Percentiles rank a stretch among this genome's conserved stretches.
phyloP scores from a whole-genome alignment of 2,888 invertebrate genomes.

The Monochamus alternatus region DNA sequence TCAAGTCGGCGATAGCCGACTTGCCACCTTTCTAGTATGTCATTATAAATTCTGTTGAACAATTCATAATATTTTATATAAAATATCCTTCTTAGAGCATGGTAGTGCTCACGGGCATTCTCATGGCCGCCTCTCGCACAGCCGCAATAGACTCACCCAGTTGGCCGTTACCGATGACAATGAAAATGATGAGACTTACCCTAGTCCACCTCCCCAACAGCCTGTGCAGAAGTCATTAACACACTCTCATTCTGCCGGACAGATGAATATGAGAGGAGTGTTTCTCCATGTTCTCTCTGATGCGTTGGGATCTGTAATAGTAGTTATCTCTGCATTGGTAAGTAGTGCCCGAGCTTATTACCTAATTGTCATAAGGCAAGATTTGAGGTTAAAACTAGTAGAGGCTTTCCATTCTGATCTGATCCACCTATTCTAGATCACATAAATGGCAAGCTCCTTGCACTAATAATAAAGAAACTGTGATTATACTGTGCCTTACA shows the following conservation, averaged over 20 bases:
- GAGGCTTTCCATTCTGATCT: no score
- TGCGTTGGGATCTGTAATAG: conserved; percentile 95
- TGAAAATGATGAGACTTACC: conserved; percentile 80
- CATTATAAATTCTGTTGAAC: no score
- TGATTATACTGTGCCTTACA: no score
- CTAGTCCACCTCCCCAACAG: conserved; percentile 69
- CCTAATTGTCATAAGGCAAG: background rate
- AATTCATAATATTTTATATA: no score
- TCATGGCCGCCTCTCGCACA: conserved; percentile 76
- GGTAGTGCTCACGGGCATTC: conserved; percentile 80
- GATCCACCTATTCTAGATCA: no score
- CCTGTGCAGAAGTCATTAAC: conserved; percentile 55
- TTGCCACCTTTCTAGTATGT: no score
- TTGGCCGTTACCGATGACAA: conserved; percentile 81
- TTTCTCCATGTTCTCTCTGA: conserved; percentile 98
- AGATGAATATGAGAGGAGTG: conserved; percentile 99
- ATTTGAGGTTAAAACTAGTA: background rate
- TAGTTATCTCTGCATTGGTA: conserved; percentile 84
- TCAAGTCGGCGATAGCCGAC: no score
- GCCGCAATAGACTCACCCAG: conserved; percentile 75
- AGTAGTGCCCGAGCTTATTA: conserved; percentile 34
- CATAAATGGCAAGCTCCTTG: no score
- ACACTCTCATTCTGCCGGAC: conserved; percentile 78
- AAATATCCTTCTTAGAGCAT: conserved; percentile 72
- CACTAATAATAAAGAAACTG: no score